A percentile compares a stretch with the other conserved stretches of the same genome.
phyloP scores from a whole-genome alignment of 2,888 invertebrate genomes.

The Lordiphosa fenestrarum region DNA sequence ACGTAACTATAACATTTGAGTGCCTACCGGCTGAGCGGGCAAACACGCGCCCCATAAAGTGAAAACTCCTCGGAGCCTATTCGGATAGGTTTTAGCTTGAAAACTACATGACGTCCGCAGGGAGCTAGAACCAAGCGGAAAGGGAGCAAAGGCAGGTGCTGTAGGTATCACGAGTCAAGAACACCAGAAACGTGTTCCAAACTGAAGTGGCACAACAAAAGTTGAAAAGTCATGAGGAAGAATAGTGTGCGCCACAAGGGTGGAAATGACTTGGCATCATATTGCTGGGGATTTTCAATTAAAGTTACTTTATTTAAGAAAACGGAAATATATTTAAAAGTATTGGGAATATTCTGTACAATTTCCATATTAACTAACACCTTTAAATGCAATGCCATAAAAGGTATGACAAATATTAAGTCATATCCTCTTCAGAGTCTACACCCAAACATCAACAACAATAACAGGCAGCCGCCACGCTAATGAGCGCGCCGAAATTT shows the following conservation, averaged over 20 bases:
- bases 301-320: too few relatives aligned
- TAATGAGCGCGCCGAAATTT: constrained; percentile 78
- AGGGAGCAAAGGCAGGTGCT: constrained; percentile 46
- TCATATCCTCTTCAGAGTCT: too few relatives aligned
- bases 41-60: constrained; percentile 34
- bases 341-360: too few relatives aligned
- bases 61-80: constrained; percentile 24
- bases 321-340: too few relatives aligned
- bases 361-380: too few relatives aligned
- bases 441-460: too few relatives aligned
- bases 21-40: constrained; percentile 34
- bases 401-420: too few relatives aligned
- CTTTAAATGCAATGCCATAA: too few relatives aligned
- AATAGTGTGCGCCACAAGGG: constrained; percentile 16
- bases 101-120: constrained; percentile 45
- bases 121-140: constrained; percentile 3
- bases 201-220: constrained; percentile 2
- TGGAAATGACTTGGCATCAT: too few relatives aligned
- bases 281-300: too few relatives aligned
- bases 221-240: constrained; percentile 32
- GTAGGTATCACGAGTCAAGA: constrained; percentile 9
- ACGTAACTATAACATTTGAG: constrained; percentile 49
- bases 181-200: neutral
- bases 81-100: constrained; percentile 43
- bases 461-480: constrained; percentile 39